Base-by-base conservation (phyloP, 1,140 invertebrate genomes). In the Brachionus asplanchnoidis region DNA sequence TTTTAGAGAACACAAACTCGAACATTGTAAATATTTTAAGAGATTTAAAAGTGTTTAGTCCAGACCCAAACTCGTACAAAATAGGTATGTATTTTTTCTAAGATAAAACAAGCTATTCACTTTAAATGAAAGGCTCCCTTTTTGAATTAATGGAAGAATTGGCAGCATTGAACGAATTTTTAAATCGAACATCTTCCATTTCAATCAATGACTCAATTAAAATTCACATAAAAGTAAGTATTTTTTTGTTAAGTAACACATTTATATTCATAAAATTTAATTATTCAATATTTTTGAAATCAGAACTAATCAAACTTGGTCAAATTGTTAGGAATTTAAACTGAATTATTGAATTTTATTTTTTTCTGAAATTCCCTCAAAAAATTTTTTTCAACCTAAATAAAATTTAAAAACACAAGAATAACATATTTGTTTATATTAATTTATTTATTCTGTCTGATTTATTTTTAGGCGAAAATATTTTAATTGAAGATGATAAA, bases 181-280 rank as follows among this genome's bases (percentile, higher is more conserved):
- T 82, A 42, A 82, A 82, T 11, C 7, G 79, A 65, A 82, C 79
- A 44, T 82, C 79, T 5, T 65, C 53, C 0, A 82, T 82, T 36
- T 82, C 79, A 8, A 40, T 82, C 7, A 68, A n/a, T 65, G 79
- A 82, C 17, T 44, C 79, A 42, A 60, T 82, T 4, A 68, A 65
- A 46, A 36, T 65, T 65, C 32, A 82, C 17, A 42, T 82, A 3
- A 82, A 68, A 40, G 79, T 82, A 65, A 65, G 6, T 14, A 8
- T 20, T n/a, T 44, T 20, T 65, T 53, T 56, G 17, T 75, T 75
- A 75, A n/a, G 3, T 80, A 9, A 56, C 32, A 36, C 0, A 36
- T 36, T 36, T 36, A 7, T 36, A 36, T 0, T 36, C 32, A 36
- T 36, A 36, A 36, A n/a, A 36, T 36, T 36, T 7, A 36, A 28